Base-by-base conservation (phyloP, 2,888 invertebrate genomes). In the Dicroscelio sp. region DNA sequence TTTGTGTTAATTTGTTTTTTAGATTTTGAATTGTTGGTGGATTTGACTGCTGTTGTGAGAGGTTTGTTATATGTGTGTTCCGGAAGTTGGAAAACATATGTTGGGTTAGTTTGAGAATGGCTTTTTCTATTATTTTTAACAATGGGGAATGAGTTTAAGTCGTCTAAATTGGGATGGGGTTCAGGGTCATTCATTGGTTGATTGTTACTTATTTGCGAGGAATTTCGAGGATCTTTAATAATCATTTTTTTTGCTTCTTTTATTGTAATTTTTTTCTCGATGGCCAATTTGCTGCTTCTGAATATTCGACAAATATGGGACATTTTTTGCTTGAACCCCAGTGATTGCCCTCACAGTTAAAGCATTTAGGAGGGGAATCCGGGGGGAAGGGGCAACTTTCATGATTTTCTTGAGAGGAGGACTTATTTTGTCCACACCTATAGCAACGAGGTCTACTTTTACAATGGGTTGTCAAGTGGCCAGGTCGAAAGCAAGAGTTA, bases 401-500 rank as follows among this genome's bases (percentile, higher is more conserved):
- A n/a, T 55, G 55, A 10, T 10, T n/a, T n/a, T 55, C 55, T 5
- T 55, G 8, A 6, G 55, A n/a, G 12, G 55, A 20, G 55, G 5
- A 20, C 27, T 60, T 60, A n/a, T 23, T 23, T 25, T 60, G 6
- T 27, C 27, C 60, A 23, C 73, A 73, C 30, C 38, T 43, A 27
- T 73, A 73, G 30, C 73, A 73, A 27, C 8, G 4, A 6, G 73
- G 30, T 48, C n/a, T 48, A 1, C 48, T 48, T 73, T 48, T 43
- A n/a, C 73, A 73, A n/a, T 30, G 35, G 17, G 73, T 30, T 12
- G 8, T 27, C 3, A 73, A 30, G n/a, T 73, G 73, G n/a, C 52
- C 73, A 5, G 73, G 73, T 30, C 30, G 23, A 25, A 73, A 73
- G 35, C 48, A 73, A 27, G 27, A 8, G 30, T 73, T 73, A 52